Base-by-base conservation (phyloP, 1,140 invertebrate species). In the Drosophila obscura region DNA sequence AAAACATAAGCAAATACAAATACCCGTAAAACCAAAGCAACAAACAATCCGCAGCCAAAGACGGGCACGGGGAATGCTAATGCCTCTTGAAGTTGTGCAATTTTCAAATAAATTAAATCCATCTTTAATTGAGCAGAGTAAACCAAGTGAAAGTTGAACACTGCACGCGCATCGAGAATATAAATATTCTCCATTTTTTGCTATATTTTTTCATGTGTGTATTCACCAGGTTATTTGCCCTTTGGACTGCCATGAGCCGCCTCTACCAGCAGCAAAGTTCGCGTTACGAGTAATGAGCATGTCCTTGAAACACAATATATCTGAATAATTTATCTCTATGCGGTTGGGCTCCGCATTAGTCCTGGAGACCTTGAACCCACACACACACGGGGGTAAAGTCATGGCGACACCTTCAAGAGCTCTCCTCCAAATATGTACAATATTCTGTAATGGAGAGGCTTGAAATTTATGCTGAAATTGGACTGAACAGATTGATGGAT, bases 281-380 rank as follows among this genome's bases (percentile, higher is more conserved):
- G 82, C 74, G 66, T 82, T 73, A 78, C 78, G 83, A 82, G 78
- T 87, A 87, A 87, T 87, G 83, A 88, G 83, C 60, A 79, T 88
- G 83, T 82, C 82, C 83, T 87, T 87, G 82, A 87, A 87, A 87
- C 64, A 88, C 83, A 87, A 88, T 87, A 87, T 82, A 83, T 77
- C 79, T 65, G 82, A 69, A 87, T 87, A 87, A 87, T 88, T 87
- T 79, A 87, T 78, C 64, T 41, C 66, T 66, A 75, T 74, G 67
- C 66, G 48, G 69, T 48, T 6, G 7, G 15, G 51, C 51, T 31
- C 43, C 69, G 57, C 67, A 55, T 62, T 73, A 73, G 67, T 50
- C 51, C 51, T 73, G 46, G 48, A 45, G 51, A 56, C 31, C 22
- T 8, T 2, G 16, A 24, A 51, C 15, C 7, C 51, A 53, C 51